Conservation (phyloP, 2,113 vertebrate species). For the Parus major region DNA sequence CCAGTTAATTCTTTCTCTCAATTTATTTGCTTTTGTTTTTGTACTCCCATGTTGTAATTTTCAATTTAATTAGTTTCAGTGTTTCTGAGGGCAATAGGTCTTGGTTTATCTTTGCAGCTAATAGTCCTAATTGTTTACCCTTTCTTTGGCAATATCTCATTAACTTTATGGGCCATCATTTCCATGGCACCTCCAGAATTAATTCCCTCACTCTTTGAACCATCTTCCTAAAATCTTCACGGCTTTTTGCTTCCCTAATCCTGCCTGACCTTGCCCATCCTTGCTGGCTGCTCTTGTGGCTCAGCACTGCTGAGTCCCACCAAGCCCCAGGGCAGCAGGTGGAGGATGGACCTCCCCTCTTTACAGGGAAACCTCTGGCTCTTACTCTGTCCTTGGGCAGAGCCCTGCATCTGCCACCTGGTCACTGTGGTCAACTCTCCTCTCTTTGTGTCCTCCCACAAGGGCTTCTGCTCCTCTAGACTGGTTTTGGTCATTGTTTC, state of each 20-base stretch:
- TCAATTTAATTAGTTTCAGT: slow-evolving; percentile 76
- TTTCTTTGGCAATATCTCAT: slow-evolving; percentile 75
- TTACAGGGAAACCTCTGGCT: background rate
- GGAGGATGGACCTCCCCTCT: background rate
- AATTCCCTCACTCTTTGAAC: slow-evolving; percentile 42
- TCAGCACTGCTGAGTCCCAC: background rate
- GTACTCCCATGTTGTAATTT: slow-evolving; percentile 67
- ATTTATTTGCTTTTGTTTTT: slow-evolving; percentile 63
- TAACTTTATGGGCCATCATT: slow-evolving; percentile 75
- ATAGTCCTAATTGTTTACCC: slow-evolving; percentile 78
- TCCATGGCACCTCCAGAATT: slow-evolving; percentile 57
- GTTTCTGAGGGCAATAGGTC: slow-evolving; percentile 70
- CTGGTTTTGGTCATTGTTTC: background rate
- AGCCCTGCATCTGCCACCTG: background rate
- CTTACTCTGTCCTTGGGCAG: background rate
- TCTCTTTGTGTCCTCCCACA: background rate
- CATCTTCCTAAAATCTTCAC: background rate
- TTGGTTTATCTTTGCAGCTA: slow-evolving; percentile 68
- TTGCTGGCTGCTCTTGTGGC: background rate
- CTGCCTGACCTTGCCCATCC: background rate
- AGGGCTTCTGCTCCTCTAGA: background rate
- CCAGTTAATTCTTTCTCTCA: slow-evolving; percentile 60
- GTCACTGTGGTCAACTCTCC: background rate
- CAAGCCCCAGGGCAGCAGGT: background rate
- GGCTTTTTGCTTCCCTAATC: background rate